Evolutionary conservation across 1,140 invertebrate genomes (phyloP).

Genomic region (Thaumatotibia leucotreta): DNA sequence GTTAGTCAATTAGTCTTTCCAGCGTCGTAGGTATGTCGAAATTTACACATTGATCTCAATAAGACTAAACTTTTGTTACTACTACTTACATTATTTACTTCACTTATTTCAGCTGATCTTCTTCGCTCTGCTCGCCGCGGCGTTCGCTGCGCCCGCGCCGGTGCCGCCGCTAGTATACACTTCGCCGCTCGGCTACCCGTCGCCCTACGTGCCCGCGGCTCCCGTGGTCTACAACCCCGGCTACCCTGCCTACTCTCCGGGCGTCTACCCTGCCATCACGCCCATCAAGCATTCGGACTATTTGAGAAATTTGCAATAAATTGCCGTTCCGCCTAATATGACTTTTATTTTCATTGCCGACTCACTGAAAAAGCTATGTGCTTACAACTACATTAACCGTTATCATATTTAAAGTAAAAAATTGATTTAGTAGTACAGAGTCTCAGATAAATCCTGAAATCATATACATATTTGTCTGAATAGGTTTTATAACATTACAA

Average conservation of each 20-base stretch:
- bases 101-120: conserved; percentile 21
- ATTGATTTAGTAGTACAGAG: too few species aligned
- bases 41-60: too few species aligned
- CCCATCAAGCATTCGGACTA: conserved; percentile 12
- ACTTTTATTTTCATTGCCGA: neutral
- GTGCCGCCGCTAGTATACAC: neutral
- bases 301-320: conserved; percentile 5
- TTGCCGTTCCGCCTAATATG: conserved; percentile 4
- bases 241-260: conserved; percentile 27
- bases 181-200: neutral
- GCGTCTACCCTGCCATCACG: conserved; percentile 15
- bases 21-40: too few species aligned
- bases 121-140: conserved; percentile 17
- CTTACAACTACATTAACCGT: too few species aligned
- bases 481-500: too few species aligned
- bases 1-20: too few species aligned
- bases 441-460: too few species aligned
- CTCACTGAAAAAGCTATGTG: too few species aligned
- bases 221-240: conserved; percentile 7
- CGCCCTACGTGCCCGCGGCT: conserved; percentile 10
- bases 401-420: too few species aligned
- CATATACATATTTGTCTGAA: too few species aligned
- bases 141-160: conserved; percentile 21
- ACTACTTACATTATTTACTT: neutral
- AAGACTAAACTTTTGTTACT: too few species aligned